These are phyloP conservation scores for Theocolax elegans DNA, from an alignment of 1,140 invertebrate species.

Conservation along the genomic window DNA sequence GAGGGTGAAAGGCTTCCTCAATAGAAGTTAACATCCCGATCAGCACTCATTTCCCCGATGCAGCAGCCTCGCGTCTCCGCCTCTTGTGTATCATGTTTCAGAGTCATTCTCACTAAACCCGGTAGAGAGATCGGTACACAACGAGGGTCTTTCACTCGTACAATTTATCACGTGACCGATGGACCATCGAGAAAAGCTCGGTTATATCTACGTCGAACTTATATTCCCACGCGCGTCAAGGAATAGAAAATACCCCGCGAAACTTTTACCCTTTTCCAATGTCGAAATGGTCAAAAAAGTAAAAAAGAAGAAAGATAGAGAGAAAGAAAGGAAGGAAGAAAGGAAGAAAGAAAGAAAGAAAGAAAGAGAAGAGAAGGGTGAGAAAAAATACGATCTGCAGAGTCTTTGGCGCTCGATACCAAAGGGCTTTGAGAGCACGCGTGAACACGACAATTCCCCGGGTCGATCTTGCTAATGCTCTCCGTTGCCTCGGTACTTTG, in stretches of 20 bases:
- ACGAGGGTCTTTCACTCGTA: slow-evolving; percentile 43
- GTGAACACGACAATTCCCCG: no score
- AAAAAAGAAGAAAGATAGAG: background rate
- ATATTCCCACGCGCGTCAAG: background rate
- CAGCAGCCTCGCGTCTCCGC: background rate
- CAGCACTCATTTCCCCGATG: background rate
- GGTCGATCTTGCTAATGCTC: no score
- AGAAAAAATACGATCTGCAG: no score
- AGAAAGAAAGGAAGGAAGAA: no score
- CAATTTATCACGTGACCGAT: slow-evolving; percentile 43
- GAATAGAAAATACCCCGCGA: no score
- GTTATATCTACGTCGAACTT: background rate
- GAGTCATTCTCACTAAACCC: slow-evolving; percentile 15
- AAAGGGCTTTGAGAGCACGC: no score
- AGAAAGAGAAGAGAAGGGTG: no score
- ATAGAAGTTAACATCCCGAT: background rate
- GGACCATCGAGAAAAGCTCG: no score
- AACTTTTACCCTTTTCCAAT: background rate
- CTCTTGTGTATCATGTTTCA: slow-evolving; percentile 2
- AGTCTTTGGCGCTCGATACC: no score
- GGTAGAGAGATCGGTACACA: slow-evolving; percentile 25
- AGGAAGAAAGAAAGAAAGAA: background rate
- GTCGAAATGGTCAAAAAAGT: background rate
- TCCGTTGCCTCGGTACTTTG: no score
- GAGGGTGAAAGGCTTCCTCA: background rate